These are phyloP conservation scores for Pollenia amentaria DNA, from an alignment of 2,888 invertebrate species.

Conservation along the genomic window DNA sequence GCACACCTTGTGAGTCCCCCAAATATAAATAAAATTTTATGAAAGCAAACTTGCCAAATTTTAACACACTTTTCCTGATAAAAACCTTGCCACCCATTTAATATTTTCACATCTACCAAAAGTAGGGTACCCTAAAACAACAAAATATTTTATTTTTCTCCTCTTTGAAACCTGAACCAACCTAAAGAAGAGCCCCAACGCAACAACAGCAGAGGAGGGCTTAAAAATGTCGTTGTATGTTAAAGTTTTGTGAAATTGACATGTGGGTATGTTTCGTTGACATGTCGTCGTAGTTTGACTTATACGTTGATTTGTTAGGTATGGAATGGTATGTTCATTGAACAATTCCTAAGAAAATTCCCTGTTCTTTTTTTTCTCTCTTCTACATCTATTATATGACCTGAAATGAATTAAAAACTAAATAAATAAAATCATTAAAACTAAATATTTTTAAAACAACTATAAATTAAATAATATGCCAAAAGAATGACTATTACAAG, in stretches of 20 bases:
- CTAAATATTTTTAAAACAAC: slow-evolving; percentile 46
- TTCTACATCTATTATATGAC: neutral
- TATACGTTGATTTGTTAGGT: slow-evolving; percentile 47
- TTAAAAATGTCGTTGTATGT: slow-evolving; percentile 58
- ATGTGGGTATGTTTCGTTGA: slow-evolving; percentile 66
- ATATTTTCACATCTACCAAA: neutral
- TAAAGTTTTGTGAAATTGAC: slow-evolving; percentile 67
- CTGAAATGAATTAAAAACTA: slow-evolving; percentile 13
- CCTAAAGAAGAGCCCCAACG: neutral
- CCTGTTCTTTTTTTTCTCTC: slow-evolving; percentile 3
- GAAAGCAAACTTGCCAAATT: too few relatives aligned
- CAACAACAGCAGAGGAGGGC: slow-evolving; percentile 36
- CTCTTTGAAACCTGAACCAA: neutral
- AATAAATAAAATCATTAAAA: slow-evolving; percentile 47
- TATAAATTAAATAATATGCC: slow-evolving; percentile 50
- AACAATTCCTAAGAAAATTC: slow-evolving; percentile 65
- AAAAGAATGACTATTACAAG: slow-evolving; percentile 16
- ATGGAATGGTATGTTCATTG: slow-evolving; percentile 63
- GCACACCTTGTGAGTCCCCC: too few relatives aligned
- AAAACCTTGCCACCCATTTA: too few relatives aligned
- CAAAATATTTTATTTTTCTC: neutral
- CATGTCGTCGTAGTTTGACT: slow-evolving; percentile 58
- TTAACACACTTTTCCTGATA: too few relatives aligned
- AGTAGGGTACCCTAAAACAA: slow-evolving; percentile 12
- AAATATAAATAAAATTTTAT: too few relatives aligned